These are phyloP conservation scores for Slavum lentiscoides DNA, from an alignment of 2,888 invertebrate species.

Conservation along the genomic window DNA sequence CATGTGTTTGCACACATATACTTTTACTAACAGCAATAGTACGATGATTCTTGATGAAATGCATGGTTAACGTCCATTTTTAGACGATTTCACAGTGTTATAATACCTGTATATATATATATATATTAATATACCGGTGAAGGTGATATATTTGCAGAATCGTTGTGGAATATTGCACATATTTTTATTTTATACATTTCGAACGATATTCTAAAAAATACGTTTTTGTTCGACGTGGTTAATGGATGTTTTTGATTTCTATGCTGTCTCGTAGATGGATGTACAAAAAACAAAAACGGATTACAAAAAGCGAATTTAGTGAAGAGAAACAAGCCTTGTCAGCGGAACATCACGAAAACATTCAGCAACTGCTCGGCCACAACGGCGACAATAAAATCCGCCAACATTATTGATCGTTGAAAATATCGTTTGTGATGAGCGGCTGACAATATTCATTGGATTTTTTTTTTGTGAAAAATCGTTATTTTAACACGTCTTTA, in stretches of 20 bases:
- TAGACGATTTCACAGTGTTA: too few species aligned
- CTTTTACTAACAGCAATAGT: too few species aligned
- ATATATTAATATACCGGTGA: too few species aligned
- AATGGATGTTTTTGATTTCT: neutral
- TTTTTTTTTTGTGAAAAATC: neutral
- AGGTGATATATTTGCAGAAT: too few species aligned
- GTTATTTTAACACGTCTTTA: neutral
- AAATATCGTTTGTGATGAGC: neutral
- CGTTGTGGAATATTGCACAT: too few species aligned
- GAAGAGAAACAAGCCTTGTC: constrained; percentile 22
- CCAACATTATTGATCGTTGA: neutral
- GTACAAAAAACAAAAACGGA: constrained; percentile 8
- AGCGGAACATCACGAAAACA: neutral
- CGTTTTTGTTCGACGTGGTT: neutral
- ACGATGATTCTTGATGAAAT: too few species aligned
- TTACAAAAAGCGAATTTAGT: neutral
- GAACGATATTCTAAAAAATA: too few species aligned
- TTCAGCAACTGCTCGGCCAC: too few species aligned
- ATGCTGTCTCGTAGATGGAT: constrained; percentile 1
- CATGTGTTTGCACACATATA: too few species aligned
- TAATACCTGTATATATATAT: too few species aligned
- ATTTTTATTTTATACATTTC: too few species aligned
- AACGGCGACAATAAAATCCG: neutral
- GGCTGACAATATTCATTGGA: neutral
- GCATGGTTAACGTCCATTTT: too few species aligned